phyloP scores from a whole-genome alignment of 2,797 vertebrate genomes.

The Merluccius polli region DNA sequence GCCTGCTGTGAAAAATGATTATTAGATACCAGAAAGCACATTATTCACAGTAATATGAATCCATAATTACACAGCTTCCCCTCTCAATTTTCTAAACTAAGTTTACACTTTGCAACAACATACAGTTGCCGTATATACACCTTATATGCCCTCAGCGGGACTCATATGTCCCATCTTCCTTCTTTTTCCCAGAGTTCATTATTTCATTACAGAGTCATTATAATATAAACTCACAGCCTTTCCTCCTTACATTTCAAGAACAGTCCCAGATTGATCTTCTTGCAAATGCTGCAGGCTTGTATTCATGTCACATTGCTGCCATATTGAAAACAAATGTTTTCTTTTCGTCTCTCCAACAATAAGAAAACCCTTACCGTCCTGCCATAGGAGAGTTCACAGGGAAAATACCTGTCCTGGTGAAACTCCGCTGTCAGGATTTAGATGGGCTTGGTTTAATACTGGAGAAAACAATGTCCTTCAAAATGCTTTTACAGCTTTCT shows the following conservation, averaged over 20 bases:
- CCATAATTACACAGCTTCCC: not conserved
- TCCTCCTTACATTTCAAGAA: not conserved
- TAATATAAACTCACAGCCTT: not conserved
- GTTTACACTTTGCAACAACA: not conserved
- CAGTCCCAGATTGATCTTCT: not conserved
- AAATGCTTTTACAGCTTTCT: not conserved
- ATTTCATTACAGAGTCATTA: not conserved
- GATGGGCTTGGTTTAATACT: not conserved
- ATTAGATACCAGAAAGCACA: not conserved
- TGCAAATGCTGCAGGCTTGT: not conserved
- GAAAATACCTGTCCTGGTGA: not conserved
- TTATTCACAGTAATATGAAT: not conserved
- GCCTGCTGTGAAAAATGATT: slow-evolving; percentile 1
- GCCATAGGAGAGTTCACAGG: not conserved
- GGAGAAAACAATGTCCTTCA: not conserved
- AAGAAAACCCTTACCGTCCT: not conserved
- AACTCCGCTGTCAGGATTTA: not conserved
- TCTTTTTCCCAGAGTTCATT: too few species aligned
- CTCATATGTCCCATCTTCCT: too few species aligned
- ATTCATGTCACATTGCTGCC: not conserved
- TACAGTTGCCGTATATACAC: too few species aligned
- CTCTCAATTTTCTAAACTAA: not conserved
- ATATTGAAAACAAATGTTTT: not conserved
- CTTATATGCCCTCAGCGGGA: too few species aligned
- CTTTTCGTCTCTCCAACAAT: not conserved